These are phyloP conservation scores for Xenopus tropicalis DNA, from an alignment of 2,113 vertebrate species.

Conservation along the genomic window UCB_Xtro_10.0 CM004446.2:136690501-136691000, in stretches of 20 bases:
- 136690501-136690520: constrained; percentile 54
- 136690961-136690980: no score
- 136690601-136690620: not conserved
- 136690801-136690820: constrained; percentile 63
- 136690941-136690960: no score
- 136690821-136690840: constrained; percentile 56
- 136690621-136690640: not conserved
- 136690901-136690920: not conserved
- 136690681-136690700: constrained; percentile 16
- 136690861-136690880: constrained; percentile 55
- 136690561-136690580: not conserved
- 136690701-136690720: constrained; percentile 8
- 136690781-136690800: constrained; percentile 79
- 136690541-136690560: constrained; percentile 43
- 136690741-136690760: constrained; percentile 62
- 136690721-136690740: constrained; percentile 54
- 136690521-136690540: not conserved
- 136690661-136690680: not conserved
- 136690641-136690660: not conserved
- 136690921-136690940: no score
- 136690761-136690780: constrained; percentile 73
- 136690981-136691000: no score
- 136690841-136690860: constrained; percentile 57
- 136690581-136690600: not conserved
- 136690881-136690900: not conserved